Base-by-base conservation (phyloP, 2,797 vertebrate species). In the Acrossocheilus wenchowensis region DNA sequence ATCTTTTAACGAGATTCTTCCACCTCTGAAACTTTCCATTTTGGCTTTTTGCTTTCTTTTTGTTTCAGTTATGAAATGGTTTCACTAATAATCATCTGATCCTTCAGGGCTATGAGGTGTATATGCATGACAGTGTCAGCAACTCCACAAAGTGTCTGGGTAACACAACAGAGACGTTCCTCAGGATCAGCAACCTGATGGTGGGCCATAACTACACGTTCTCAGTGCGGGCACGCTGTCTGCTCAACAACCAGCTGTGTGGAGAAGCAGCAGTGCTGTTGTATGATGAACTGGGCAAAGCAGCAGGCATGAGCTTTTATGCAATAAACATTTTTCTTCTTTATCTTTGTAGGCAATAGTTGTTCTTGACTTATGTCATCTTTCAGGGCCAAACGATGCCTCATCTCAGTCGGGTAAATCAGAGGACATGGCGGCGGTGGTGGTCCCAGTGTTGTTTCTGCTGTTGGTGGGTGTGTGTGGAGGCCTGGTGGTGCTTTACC, bases 151-250 rank as follows among this genome's bases (percentile, higher is more conserved):
- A 92, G 1, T 96, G 92, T 89, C 95, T 99, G 7, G 98, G 98
- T 36, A 99, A 99, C 91, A 99, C 98, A 86, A 98, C 97, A 0
- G 98, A 99, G 89, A 98, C 96, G 23, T 97, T 96, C 95, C 98
- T 98, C 93, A 95, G 96, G 87, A 96, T 99, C 92, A 96, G 93
- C 92, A 97, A 95, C 94, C 95, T 99, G 93, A 95, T 96, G 90
- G 57, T 92, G 10, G 97, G 97, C 26, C 98, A 99, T 93, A 99
- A 98, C 93, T 99, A 99, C 73, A 98, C 98, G 0, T 98, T 99
- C 94, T 97, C 92, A 0, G 98, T 99, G n/a, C 97, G 97, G 91
- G 98, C 98, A 0, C 93, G 96, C 45, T 99, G 98, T 83, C 95
- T 99, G 68, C 92, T 97, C 1, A 93, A 92, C 0, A 95, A 96